Evolutionary conservation across 35 echinoderm and acorn worm genomes (phyloP).

Genomic region (Strongylocentrotus purpuratus): DNA sequence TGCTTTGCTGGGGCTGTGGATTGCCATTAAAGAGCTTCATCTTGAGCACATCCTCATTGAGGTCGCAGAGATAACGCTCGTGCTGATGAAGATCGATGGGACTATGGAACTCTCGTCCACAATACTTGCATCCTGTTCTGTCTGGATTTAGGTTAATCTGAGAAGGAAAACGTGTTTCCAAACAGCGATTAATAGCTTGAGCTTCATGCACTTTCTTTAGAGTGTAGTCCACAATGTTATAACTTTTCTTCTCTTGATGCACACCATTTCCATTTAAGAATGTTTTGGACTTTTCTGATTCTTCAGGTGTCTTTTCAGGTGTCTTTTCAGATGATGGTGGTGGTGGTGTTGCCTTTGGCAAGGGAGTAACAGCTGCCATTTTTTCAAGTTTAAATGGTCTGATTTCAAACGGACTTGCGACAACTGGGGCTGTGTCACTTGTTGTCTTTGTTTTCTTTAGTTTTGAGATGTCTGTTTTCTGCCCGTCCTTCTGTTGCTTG

Average conservation of each 20-base stretch:
- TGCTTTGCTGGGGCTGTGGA: conserved; percentile 48
- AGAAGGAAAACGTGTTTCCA: conserved; percentile 80
- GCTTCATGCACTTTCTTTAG: conserved; percentile 96
- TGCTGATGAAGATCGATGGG: conserved; percentile 99
- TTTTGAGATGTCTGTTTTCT: conserved; percentile 97
- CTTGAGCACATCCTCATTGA: conserved; percentile 95
- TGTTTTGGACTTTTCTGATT: conserved; percentile 51
- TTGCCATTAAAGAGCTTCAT: conserved; percentile 81
- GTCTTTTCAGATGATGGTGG: no score
- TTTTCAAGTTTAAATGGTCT: conserved; percentile 57
- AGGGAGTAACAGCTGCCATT: conserved; percentile 39
- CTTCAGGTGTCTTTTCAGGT: conserved; percentile 41
- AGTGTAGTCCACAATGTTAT: conserved; percentile 97
- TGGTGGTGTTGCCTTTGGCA: conserved; percentile 22
- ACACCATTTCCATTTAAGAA: conserved; percentile 71
- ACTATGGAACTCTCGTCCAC: conserved; percentile 83
- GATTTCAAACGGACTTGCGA: conserved; percentile 68
- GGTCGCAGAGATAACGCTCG: conserved; percentile 93
- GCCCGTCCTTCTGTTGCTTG: conserved; percentile 92
- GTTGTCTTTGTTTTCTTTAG: conserved; percentile 86
- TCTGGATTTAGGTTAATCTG: conserved; percentile 53
- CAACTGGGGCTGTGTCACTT: conserved; percentile 62
- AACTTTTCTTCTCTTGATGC: conserved; percentile 82
- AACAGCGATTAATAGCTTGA: conserved; percentile 93
- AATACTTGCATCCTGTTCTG: conserved; percentile 92